A percentile compares a stretch with the other conserved stretches of the same genome.
phyloP scores from a whole-genome alignment of 2,113 vertebrate genomes.

The Mus musculus region DNA sequence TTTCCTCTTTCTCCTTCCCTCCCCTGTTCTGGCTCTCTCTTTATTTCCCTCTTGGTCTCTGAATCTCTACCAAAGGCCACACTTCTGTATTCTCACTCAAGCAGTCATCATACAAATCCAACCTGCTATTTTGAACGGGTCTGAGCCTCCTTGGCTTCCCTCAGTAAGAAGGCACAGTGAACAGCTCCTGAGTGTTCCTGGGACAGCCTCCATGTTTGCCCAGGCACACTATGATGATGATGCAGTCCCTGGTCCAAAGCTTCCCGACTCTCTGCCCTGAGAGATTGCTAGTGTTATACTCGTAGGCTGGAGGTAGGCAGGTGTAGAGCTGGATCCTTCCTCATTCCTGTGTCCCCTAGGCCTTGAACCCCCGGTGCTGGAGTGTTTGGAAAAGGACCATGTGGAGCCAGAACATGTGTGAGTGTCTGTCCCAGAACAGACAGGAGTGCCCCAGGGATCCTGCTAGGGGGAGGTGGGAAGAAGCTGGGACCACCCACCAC shows the following conservation, averaged over 20 bases:
- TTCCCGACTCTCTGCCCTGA: background rate
- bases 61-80: background rate
- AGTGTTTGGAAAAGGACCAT: slow-evolving; percentile 88
- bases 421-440: slow-evolving; percentile 48
- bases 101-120: background rate
- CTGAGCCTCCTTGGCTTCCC: background rate
- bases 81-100: background rate
- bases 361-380: slow-evolving; percentile 80
- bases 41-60: background rate
- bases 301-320: background rate
- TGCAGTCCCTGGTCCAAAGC: background rate
- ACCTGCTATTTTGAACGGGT: background rate
- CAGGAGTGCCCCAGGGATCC: background rate
- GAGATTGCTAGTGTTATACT: background rate
- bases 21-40: too few relatives aligned
- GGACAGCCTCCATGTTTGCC: background rate
- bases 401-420: slow-evolving; percentile 88
- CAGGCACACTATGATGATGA: background rate
- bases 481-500: too few relatives aligned
- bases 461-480: background rate
- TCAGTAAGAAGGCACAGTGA: background rate
- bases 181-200: too few relatives aligned
- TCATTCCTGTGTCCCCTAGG: slow-evolving; percentile 73
- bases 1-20: background rate
- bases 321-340: background rate